Evolutionary conservation across 2,888 invertebrate genomes (phyloP), one percentile per base, ranked within the genome.

Genomic region (Alloplasta piceator): DNA sequence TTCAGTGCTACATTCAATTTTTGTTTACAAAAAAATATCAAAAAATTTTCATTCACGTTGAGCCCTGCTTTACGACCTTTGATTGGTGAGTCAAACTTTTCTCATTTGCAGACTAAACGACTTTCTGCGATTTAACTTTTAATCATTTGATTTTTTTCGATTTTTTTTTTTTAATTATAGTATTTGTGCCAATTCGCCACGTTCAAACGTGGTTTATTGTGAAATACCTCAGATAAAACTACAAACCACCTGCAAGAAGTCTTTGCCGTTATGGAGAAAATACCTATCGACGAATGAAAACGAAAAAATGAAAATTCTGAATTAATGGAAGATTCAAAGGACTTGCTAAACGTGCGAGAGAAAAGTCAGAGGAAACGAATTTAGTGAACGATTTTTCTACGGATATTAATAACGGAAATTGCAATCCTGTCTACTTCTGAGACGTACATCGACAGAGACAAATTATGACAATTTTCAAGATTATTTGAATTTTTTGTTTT

Each of bases 61-160:
- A 72, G 68, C 73, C 73, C 80, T 77, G 80, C 80, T 81, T 81
- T 81, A 81, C 80, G 80, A 81, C 80, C 77, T 77, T 79, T 79
- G 74, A 79, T 79, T 77, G 80, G 77, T 50, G 80, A 81, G 56
- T 70, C 43, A 70, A 77, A 58, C 80, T 81, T 81, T 81, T 81
- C 80, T 81, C 68, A 81, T 81, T 77, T 77, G 16, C 73, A 60
- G 50, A 50, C 46, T 38, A 43, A 76, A 72, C 67, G 67, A 76
- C 48, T 38, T 3, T 26, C 16, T 10, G 36, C 56, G 63, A 68
- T 64, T 56, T 10, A 38, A 26, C 26, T 78, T 43, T 63, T 41
- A 41, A 58, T 38, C 48, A 12, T 63, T 52, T 66, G 3, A 7
- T 26, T 14, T 64, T 38, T 64, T 52, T 63, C 39, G 46, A 39